Evolutionary conservation across 2,797 vertebrate genomes (phyloP), one percentile per base, ranked within the genome.

Genomic region (Spheniscus humboldti): DNA sequence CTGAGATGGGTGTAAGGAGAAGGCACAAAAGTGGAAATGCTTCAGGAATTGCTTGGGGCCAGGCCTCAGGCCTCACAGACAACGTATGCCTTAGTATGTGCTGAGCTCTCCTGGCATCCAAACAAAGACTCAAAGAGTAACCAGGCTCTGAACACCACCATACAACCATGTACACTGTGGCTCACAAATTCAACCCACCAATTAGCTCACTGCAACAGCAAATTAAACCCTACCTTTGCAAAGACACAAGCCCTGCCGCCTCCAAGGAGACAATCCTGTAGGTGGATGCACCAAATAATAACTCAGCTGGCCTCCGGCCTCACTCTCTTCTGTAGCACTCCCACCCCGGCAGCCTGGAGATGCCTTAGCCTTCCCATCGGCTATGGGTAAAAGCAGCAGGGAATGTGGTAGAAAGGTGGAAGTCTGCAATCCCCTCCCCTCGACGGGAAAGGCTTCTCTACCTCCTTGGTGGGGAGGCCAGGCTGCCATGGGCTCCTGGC

Each of bases 11-110:
- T 6, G 2, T 31, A 45, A 31, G 74, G 23, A 62, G 30, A n/a
- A 33, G 45, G 37, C 18, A 27, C 16, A 28, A 28, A 64, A 55
- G 20, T 2, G 35, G 63, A 79, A 77, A 45, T 45, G 28, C 18
- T n/a, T 35, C 67, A 71, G n/a, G 15, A 59, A 83, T 11, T 66
- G 37, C 35, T 52, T 55, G 62, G 39, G 35, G 24, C 35, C 27
- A 55, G 35, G 28, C 37, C 39, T 60, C 27, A 33, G 39, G 33
- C 39, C 25, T n/a, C 71, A 73, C 5, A 64, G 33, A 28, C 13
- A 45, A 19, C 0, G 0, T 2, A 3, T 14, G 11, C 31, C 45
- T 90, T 24, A 50, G 31, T 9, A n/a, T 1, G 20, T 15, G 39
- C 13, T 20, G 37, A 87, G 74, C 24, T 76, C 33, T 85, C 15